phyloP scores from a whole-genome alignment of 2,113 vertebrate genomes.

The Scomber colias region DNA sequence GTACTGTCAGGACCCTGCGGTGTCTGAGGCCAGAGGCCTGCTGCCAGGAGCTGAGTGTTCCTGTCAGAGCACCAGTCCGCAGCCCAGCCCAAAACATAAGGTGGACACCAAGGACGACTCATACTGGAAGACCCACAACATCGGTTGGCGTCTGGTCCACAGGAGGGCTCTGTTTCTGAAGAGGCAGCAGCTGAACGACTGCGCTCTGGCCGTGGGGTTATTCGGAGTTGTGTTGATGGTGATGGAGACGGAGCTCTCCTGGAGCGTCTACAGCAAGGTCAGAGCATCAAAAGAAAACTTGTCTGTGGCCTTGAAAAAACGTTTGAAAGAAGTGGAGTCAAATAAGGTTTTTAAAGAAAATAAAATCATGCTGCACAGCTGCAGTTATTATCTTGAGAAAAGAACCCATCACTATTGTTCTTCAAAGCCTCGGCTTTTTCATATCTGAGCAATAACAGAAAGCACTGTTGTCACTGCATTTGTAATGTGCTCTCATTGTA shows the following conservation, averaged over 20 bases:
- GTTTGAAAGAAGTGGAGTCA: not conserved
- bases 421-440: not conserved
- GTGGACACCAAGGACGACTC: slow-evolving; percentile 39
- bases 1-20: slow-evolving; percentile 9
- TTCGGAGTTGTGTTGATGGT: slow-evolving; percentile 97
- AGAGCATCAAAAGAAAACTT: slow-evolving; percentile 12
- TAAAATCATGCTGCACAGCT: not conserved
- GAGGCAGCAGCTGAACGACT: slow-evolving; percentile 93
- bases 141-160: slow-evolving; percentile 91
- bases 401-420: not conserved
- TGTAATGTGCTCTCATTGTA: not conserved
- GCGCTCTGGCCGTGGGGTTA: slow-evolving; percentile 93
- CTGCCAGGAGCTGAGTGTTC: slow-evolving; percentile 53
- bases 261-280: slow-evolving; percentile 97
- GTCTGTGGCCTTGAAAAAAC: not conserved
- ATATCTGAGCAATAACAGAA: not conserved
- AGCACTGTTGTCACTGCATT: not conserved
- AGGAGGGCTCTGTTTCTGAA: slow-evolving; percentile 92
- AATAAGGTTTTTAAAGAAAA: not conserved
- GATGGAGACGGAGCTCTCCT: slow-evolving; percentile 95
- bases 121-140: slow-evolving; percentile 84
- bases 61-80: not conserved
- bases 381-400: not conserved
- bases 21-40: slow-evolving; percentile 17
- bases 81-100: slow-evolving; percentile 49